phyloP scores from a whole-genome alignment of 2,888 invertebrate genomes.

The Erpobdella octoculata region DNA sequence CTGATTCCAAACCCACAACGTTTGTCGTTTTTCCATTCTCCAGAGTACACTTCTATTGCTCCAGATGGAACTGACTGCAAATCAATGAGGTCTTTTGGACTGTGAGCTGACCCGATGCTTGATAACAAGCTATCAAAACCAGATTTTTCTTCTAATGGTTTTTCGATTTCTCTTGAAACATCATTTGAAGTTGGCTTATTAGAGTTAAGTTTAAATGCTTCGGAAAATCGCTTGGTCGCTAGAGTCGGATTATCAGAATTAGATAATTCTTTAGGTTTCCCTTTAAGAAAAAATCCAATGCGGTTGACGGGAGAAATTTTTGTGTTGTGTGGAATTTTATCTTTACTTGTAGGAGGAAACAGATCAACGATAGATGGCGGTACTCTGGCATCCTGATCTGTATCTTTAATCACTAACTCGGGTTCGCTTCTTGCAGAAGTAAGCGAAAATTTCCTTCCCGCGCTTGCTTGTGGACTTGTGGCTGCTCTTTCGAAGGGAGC shows the following conservation, averaged over 20 bases:
- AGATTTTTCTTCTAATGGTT: not conserved
- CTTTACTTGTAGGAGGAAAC: conserved; percentile 3
- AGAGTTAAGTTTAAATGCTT: not conserved
- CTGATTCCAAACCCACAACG: conserved; percentile 93
- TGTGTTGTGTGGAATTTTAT: not conserved
- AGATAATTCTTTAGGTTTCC: not conserved
- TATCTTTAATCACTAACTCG: conserved; percentile 15
- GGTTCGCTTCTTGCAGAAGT: conserved; percentile 24
- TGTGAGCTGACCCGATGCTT: not conserved
- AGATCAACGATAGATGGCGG: conserved; percentile 17
- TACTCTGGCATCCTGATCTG: not conserved
- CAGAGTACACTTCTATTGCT: conserved; percentile 82
- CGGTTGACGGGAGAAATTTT: conserved; percentile 23
- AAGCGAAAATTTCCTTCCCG: conserved; percentile 15
- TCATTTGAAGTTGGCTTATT: not conserved
- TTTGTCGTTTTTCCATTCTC: conserved; percentile 99
- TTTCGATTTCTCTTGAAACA: not conserved
- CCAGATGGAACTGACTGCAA: conserved; percentile 9
- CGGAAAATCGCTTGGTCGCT: not conserved
- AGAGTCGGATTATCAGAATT: not conserved
- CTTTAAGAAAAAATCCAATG: conserved; percentile 25
- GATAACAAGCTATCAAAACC: not conserved
- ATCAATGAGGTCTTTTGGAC: conserved; percentile 8
- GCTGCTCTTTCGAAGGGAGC: conserved; percentile 93
- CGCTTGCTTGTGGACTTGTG: conserved; percentile 9